phyloP scores from a whole-genome alignment of 2,113 vertebrate genomes.

The Thamnophis sirtalis region DNA sequence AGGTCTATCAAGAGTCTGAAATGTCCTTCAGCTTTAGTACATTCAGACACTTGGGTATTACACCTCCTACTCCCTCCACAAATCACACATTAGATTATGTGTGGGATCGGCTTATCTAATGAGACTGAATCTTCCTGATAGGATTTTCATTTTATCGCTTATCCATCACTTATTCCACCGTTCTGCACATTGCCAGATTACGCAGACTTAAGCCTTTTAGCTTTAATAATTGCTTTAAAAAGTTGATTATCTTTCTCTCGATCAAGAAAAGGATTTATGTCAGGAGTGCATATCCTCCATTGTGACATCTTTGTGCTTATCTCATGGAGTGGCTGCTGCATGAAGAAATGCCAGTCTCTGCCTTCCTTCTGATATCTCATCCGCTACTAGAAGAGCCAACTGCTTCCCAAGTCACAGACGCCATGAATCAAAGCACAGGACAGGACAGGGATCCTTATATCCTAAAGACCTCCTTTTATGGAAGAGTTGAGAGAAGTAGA shows the following conservation, averaged over 20 bases:
- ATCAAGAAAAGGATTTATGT: conserved; percentile 30
- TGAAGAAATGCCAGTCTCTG: not conserved
- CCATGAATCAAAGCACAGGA: conserved; percentile 61
- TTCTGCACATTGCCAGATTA: conserved; percentile 41
- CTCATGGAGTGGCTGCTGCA: fast-evolving
- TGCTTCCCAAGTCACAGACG: conserved; percentile 42
- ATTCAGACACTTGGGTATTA: not conserved
- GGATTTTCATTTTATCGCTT: conserved; percentile 24
- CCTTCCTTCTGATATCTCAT: conserved; percentile 25
- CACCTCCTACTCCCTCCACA: not conserved
- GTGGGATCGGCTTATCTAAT: conserved; percentile 20
- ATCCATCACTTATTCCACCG: not conserved
- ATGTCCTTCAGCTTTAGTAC: not conserved
- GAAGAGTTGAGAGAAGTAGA: not conserved
- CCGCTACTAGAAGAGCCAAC: conserved; percentile 60
- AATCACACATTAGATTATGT: conserved; percentile 1
- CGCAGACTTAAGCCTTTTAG: conserved; percentile 28
- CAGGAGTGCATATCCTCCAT: conserved; percentile 31
- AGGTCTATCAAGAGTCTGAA: not conserved
- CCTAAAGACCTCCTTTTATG: conserved; percentile 31
- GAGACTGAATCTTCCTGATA: conserved; percentile 1
- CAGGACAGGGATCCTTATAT: conserved; percentile 61
- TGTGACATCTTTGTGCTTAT: not conserved
- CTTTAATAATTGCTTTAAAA: conserved; percentile 44
- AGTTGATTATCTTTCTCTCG: conserved; percentile 31